Base-by-base conservation (phyloP, 2,888 invertebrate genomes). In the Emmelina monodactyla region DNA sequence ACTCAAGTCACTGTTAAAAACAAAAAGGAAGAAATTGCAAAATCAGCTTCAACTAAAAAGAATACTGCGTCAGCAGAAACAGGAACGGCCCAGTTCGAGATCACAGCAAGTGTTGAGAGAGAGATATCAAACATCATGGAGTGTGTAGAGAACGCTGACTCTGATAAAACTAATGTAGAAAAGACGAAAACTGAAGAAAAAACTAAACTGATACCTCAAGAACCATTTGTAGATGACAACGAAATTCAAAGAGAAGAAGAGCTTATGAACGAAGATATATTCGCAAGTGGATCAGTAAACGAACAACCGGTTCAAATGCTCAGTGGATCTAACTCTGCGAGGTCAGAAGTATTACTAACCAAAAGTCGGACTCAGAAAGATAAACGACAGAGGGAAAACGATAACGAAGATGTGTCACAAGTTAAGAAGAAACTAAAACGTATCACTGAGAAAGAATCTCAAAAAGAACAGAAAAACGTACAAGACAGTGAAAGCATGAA, bases 61-160 rank as follows among this genome's bases (percentile, higher is more conserved):
- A 62, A 70, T 42, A 78, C 76, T 32, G 68, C 66, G 12, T 75
- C 76, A 37, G 73, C 72, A 37, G 75, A 71, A 14, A 78, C 76
- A 38, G 58, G 51, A 34, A 62, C 63, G 28, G 66, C 48, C 33
- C 60, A 63, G 13, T 62, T 60, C 51, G 68, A 71, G 51, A 76
- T 72, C 9, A 71, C 75, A 39, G 68, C 66, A 41, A 76, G 71
- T 63, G 60, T 69, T 31, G 75, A 72, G 51, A 71, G 62, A 52
- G 71, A 72, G 45, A 43, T 75, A 30, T 65, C 63, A 16, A 60
- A 58, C 35, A 47, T 62, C 9, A 68, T 68, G 62, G 65, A 65
- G 42, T 58, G 53, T 53, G 53, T 47, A 25, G 50, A 56, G 15
- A 44, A 37, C 16, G 39, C 47, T 37, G 40, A 46, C 11, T 37